Percentiles rank a stretch among this genome's conserved stretches.
phyloP scores from a whole-genome alignment of 2,797 vertebrate species.

The Enoplosus armatus region DNA sequence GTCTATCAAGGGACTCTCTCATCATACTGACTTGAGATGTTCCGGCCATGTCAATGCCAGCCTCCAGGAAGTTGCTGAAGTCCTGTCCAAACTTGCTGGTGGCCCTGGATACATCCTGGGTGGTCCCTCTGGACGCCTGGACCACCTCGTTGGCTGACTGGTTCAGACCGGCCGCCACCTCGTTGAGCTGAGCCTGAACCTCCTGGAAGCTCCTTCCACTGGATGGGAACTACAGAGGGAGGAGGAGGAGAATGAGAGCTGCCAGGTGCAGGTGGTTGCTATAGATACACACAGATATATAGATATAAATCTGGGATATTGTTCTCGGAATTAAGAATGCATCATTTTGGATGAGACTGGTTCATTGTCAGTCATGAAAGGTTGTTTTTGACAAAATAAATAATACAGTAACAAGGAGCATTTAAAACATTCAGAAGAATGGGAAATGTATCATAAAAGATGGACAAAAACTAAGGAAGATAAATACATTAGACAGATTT shows the following conservation, averaged over 20 bases:
- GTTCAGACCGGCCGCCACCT: conserved; percentile 93
- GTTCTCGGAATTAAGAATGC: neutral
- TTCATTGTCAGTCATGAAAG: neutral
- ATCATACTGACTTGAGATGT: conserved; percentile 89
- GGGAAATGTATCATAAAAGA: neutral
- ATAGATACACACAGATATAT: too few species aligned
- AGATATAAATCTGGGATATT: neutral
- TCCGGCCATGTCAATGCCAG: conserved; percentile 97
- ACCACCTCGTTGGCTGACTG: conserved; percentile 97
- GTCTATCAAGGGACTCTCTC: neutral
- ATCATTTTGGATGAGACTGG: neutral
- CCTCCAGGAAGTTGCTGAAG: conserved; percentile 95
- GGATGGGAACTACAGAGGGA: conserved; percentile 89
- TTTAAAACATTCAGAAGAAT: neutral
- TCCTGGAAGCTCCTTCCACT: conserved; percentile 96
- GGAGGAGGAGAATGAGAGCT: neutral
- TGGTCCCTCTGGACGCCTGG: conserved; percentile 93
- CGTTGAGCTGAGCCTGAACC: conserved; percentile 92
- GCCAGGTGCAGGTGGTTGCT: neutral
- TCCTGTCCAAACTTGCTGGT: conserved; percentile 96
- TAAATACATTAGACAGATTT: neutral
- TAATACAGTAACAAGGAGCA: neutral
- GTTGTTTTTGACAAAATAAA: neutral
- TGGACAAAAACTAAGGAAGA: neutral
- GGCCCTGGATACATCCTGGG: conserved; percentile 92